Conservation (phyloP, 2,797 vertebrate genomes). For the Limosa lapponica region DNA sequence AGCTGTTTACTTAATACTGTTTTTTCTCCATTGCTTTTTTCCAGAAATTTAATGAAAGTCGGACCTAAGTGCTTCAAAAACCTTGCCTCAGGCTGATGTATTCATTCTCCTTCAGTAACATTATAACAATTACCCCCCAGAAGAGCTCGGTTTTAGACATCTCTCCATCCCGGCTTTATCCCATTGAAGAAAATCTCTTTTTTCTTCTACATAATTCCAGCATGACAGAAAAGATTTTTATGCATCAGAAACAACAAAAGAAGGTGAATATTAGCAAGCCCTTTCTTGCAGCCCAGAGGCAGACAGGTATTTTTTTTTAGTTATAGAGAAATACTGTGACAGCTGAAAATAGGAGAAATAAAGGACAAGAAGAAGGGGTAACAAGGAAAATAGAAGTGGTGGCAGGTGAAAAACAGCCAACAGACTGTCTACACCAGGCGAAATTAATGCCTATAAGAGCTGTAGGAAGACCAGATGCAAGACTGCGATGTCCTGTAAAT, state of each 20-base stretch:
- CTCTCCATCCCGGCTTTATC: not conserved
- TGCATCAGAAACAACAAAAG: not conserved
- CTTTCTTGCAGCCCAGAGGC: not conserved
- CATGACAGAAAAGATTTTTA: not conserved
- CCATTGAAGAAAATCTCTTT: not conserved
- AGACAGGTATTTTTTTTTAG: not conserved
- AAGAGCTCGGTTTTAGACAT: not conserved
- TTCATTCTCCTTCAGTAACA: not conserved
- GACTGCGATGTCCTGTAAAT: not conserved
- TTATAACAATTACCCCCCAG: not conserved
- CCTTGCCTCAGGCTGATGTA: not conserved
- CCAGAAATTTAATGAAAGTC: not conserved
- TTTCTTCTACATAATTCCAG: not conserved
- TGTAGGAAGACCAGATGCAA: not conserved
- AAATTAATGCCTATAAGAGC: not conserved
- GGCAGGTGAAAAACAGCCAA: not conserved
- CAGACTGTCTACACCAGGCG: not conserved
- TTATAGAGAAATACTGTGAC: not conserved
- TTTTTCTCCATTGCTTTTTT: not conserved
- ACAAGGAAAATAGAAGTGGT: not conserved
- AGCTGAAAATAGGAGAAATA: not conserved
- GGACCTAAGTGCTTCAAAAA: not conserved
- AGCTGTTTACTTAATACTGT: not conserved
- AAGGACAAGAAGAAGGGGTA: not conserved
- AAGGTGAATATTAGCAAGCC: not conserved